phyloP scores from a whole-genome alignment of 2,113 vertebrate species.

The Hyla sarda region DNA sequence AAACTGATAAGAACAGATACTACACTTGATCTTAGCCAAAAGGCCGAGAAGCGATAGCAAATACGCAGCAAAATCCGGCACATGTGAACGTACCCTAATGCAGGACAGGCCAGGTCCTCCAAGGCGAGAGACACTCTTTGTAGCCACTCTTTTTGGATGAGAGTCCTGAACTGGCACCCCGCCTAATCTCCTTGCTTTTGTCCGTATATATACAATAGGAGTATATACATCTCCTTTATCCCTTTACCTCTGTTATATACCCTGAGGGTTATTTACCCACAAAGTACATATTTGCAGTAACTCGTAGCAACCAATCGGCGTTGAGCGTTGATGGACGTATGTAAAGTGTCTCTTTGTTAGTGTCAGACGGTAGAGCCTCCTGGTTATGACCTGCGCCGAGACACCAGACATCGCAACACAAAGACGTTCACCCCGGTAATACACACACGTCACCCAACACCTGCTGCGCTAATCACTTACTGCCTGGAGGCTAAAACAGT shows the following conservation, averaged over 20 bases:
- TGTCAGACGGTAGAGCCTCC: neutral
- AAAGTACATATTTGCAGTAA: constrained; percentile 7
- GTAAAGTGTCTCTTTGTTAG: constrained; percentile 12
- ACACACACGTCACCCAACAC: constrained; percentile 66
- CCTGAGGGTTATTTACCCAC: neutral
- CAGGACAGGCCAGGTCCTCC: too few relatives aligned
- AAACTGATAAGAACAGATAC: too few relatives aligned
- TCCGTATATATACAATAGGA: too few relatives aligned
- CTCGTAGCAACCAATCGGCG: neutral
- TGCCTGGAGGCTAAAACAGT: constrained; percentile 67
- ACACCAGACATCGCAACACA: constrained; percentile 61
- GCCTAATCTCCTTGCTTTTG: too few relatives aligned
- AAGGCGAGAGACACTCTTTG: too few relatives aligned
- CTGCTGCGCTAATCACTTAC: constrained; percentile 68
- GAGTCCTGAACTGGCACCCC: neutral
- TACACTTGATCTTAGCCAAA: too few relatives aligned
- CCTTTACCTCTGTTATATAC: neutral
- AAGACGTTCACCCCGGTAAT: constrained; percentile 56
- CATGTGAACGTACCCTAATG: too few relatives aligned
- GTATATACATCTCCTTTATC: too few relatives aligned
- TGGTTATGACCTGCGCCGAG: constrained; percentile 4
- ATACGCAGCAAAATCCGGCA: too few relatives aligned
- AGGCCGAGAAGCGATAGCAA: too few relatives aligned
- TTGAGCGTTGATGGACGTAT: neutral
- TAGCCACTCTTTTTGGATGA: neutral